Evolutionary conservation across 2,113 vertebrate species (phyloP).

Genomic region (Hydrolagus affinis): DNA sequence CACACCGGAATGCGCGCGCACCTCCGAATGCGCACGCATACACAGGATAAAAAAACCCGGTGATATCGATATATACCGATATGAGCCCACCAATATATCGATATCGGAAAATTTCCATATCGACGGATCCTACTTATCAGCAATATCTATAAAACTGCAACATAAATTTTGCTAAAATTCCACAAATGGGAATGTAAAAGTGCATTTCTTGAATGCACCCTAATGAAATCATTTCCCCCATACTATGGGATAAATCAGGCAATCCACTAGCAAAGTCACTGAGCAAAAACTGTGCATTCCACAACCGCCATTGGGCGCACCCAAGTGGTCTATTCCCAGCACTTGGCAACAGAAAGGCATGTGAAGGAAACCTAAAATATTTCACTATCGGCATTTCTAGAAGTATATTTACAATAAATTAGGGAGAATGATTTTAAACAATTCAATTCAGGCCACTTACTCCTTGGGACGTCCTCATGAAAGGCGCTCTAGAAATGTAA

Average conservation of each 20-base stretch:
- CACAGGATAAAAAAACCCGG: no score
- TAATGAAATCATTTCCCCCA: neutral
- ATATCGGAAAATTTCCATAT: no score
- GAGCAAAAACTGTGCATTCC: neutral
- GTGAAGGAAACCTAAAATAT: neutral
- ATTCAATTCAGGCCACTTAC: no score
- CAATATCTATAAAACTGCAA: neutral
- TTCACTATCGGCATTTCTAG: neutral
- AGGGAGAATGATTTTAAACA: no score
- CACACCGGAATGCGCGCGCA: no score
- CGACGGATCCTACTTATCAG: no score
- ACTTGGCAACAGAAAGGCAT: neutral
- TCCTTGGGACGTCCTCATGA: no score
- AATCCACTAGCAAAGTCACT: neutral
- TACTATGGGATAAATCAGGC: neutral
- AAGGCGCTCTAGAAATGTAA: no score
- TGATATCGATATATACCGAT: no score
- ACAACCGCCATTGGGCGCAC: neutral
- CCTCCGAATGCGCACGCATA: no score
- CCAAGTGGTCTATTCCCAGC: conserved; percentile 11
- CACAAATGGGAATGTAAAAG: neutral
- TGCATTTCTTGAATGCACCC: neutral
- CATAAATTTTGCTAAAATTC: neutral
- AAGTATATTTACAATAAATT: no score
- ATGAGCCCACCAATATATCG: no score